Conservation (phyloP, 2,113 vertebrate genomes). For the Ameiurus melas region DNA sequence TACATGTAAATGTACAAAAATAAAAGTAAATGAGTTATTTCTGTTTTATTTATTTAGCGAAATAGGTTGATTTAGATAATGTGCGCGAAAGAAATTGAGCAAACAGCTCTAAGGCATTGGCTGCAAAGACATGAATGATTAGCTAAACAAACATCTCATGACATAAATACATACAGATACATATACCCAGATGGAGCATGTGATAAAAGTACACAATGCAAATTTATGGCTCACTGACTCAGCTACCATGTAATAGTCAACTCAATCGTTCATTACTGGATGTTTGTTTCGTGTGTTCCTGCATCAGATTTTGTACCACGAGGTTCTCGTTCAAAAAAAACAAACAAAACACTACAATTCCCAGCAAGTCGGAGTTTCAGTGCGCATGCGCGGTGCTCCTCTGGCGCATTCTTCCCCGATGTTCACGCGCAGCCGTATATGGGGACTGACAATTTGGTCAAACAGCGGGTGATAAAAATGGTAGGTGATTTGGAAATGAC, state of each 20-base stretch:
- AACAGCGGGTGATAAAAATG: slow-evolving; percentile 81
- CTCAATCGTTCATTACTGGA: neutral
- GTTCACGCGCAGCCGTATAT: slow-evolving; percentile 72
- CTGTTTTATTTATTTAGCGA: neutral
- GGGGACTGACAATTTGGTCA: slow-evolving; percentile 74
- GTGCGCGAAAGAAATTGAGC: neutral
- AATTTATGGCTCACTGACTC: neutral
- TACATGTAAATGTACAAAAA: too few species aligned
- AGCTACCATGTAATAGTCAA: neutral
- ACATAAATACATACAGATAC: neutral
- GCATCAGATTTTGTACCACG: neutral
- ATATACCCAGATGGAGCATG: neutral
- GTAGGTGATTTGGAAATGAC: slow-evolving; percentile 79
- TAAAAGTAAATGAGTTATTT: neutral
- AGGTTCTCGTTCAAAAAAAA: neutral
- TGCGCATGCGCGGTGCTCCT: slow-evolving; percentile 54
- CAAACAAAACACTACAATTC: slow-evolving; percentile 50
- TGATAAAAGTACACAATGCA: neutral
- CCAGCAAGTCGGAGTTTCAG: slow-evolving; percentile 11
- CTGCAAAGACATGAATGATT: neutral
- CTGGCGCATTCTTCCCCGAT: slow-evolving; percentile 61
- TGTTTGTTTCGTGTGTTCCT: neutral
- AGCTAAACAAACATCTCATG: neutral
- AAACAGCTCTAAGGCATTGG: neutral
- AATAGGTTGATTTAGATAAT: neutral